phyloP scores from a whole-genome alignment of 2,888 invertebrate genomes.

The Pollenia labialis region DNA sequence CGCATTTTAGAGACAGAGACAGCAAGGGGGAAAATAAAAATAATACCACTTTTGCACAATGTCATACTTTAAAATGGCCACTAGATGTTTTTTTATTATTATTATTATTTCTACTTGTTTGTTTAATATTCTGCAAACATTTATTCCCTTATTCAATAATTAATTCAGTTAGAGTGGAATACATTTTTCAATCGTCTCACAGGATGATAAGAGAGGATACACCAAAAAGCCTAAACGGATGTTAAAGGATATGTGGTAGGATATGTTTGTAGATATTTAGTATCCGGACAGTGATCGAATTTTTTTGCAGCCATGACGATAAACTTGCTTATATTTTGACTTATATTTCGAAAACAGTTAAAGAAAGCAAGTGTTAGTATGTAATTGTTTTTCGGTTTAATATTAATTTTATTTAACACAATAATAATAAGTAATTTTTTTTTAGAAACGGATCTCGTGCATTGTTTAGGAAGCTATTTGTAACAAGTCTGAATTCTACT shows the following conservation, averaged over 20 bases:
- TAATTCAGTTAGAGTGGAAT: background rate
- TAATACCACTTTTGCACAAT: background rate
- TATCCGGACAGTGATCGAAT: no score
- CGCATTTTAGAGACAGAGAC: no score
- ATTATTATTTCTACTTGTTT: background rate
- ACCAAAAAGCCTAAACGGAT: background rate
- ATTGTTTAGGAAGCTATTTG: no score
- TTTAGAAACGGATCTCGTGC: no score
- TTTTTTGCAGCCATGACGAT: no score
- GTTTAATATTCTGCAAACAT: background rate
- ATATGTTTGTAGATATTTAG: background rate
- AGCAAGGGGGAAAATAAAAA: background rate
- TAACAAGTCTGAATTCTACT: no score
- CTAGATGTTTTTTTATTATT: slow-evolving; percentile 17
- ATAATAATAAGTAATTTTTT: no score
- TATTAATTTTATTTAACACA: no score
- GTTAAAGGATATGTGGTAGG: slow-evolving; percentile 8
- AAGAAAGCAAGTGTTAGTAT: no score
- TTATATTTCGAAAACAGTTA: no score
- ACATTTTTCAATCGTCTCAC: background rate
- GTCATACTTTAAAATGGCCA: slow-evolving; percentile 5
- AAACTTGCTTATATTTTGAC: no score
- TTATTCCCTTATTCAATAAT: background rate
- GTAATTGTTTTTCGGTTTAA: no score
- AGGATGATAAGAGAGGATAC: background rate